Conservation (phyloP, 2,113 vertebrate species). For the Phyllopteryx taeniolatus region DNA sequence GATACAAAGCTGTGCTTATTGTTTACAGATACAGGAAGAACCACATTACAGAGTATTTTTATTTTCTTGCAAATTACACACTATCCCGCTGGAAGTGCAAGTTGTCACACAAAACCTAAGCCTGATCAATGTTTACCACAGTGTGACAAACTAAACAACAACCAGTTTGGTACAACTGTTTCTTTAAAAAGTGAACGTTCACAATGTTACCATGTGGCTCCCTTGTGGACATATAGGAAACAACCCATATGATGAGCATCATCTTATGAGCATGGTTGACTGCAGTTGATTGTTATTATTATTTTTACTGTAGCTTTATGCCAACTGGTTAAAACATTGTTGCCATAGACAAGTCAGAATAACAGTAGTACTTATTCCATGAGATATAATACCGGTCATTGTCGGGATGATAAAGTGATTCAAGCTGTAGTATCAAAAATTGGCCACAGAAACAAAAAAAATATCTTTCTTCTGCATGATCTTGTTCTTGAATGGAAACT, state of each 20-base stretch:
- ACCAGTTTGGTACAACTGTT: too few species aligned
- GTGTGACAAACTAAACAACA: neutral
- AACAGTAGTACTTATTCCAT: neutral
- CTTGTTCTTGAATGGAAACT: too few species aligned
- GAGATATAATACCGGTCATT: neutral
- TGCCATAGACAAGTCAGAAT: too few species aligned
- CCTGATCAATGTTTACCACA: neutral
- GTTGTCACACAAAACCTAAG: neutral
- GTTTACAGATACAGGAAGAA: neutral
- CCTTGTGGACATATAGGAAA: conserved; percentile 42
- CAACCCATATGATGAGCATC: conserved; percentile 39
- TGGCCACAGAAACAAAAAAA: too few species aligned
- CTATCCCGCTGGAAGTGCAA: neutral
- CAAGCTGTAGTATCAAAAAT: too few species aligned
- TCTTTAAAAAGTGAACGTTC: too few species aligned
- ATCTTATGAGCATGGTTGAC: conserved; percentile 15
- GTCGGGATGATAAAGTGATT: neutral
- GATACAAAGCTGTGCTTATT: neutral
- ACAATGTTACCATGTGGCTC: neutral
- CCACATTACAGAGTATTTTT: neutral
- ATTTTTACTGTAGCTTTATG: neutral
- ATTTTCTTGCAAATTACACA: too few species aligned
- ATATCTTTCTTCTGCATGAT: too few species aligned
- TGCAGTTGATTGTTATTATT: conserved; percentile 9
- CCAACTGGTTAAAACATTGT: neutral